These are phyloP conservation scores for Percina caprodes DNA, from an alignment of 2,113 vertebrate genomes.

Conservation along the genomic window DNA sequence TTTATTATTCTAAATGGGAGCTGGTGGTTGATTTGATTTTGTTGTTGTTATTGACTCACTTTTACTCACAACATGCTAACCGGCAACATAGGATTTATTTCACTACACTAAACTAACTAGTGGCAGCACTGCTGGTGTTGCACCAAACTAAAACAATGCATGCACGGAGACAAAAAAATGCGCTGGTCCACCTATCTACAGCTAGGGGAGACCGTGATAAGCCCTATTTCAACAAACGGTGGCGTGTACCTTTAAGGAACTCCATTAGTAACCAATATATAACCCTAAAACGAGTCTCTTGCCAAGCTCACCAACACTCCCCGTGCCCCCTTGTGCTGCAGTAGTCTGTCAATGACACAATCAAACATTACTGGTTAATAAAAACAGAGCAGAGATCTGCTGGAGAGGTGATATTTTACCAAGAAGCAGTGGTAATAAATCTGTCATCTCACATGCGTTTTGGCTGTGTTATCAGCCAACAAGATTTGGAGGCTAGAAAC, in stretches of 20 bases:
- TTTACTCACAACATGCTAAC: too few species aligned
- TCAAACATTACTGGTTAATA: neutral
- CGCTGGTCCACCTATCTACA: too few species aligned
- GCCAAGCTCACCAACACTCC: conserved; percentile 17
- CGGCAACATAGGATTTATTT: too few species aligned
- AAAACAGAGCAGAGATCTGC: neutral
- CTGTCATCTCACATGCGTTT: neutral
- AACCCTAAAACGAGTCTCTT: conserved; percentile 37
- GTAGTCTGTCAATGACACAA: conserved; percentile 8
- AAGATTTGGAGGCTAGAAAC: conserved; percentile 9
- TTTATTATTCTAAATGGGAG: neutral
- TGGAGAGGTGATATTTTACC: neutral
- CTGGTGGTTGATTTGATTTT: neutral
- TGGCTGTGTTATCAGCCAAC: neutral
- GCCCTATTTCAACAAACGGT: too few species aligned
- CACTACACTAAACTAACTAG: too few species aligned
- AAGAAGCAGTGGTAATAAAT: conserved; percentile 5
- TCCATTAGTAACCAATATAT: conserved; percentile 26
- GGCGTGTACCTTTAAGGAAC: conserved; percentile 19
- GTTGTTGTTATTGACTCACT: too few species aligned
- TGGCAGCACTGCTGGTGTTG: too few species aligned
- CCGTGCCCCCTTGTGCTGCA: neutral
- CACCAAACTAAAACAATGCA: too few species aligned
- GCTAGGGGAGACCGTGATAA: too few species aligned
- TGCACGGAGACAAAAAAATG: too few species aligned